These are phyloP conservation scores for Eupithecia abbreviata DNA, from an alignment of 2,888 invertebrate genomes.

Conservation along the genomic window DNA sequence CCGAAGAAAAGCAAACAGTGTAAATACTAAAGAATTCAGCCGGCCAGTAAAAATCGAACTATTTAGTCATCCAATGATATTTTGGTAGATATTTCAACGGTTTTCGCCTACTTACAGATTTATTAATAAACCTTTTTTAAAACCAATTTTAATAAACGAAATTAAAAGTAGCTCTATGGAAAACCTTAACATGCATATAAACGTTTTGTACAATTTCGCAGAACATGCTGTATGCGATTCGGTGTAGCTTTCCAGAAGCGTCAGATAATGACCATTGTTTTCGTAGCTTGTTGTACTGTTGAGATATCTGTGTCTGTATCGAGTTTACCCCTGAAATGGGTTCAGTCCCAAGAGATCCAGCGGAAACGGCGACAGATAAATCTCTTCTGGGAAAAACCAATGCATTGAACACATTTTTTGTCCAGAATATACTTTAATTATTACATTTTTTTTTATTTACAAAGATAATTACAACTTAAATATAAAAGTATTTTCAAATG, in stretches of 20 bases:
- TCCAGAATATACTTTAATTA: background rate
- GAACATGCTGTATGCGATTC: background rate
- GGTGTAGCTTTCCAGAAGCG: background rate
- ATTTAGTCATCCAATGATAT: background rate
- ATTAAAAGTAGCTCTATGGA: background rate
- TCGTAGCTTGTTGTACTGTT: background rate
- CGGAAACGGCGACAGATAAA: slow-evolving; percentile 5
- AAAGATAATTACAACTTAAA: background rate
- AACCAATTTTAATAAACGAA: background rate
- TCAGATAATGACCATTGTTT: slow-evolving; percentile 5
- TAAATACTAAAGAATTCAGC: too few species aligned
- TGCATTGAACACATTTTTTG: too few species aligned
- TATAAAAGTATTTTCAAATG: background rate
- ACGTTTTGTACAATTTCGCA: background rate
- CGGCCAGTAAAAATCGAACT: too few species aligned
- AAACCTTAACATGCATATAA: background rate
- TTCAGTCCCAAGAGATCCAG: slow-evolving; percentile 11
- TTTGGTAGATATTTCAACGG: background rate
- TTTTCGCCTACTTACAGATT: background rate
- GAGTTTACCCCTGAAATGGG: slow-evolving; percentile 8
- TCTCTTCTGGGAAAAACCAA: background rate
- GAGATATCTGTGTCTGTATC: slow-evolving; percentile 18
- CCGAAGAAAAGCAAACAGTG: too few species aligned
- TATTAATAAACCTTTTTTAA: background rate
- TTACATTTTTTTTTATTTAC: background rate